These are phyloP conservation scores for Sebastes vulpes DNA, from an alignment of 2,797 vertebrate genomes.

Conservation along the genomic window DNA sequence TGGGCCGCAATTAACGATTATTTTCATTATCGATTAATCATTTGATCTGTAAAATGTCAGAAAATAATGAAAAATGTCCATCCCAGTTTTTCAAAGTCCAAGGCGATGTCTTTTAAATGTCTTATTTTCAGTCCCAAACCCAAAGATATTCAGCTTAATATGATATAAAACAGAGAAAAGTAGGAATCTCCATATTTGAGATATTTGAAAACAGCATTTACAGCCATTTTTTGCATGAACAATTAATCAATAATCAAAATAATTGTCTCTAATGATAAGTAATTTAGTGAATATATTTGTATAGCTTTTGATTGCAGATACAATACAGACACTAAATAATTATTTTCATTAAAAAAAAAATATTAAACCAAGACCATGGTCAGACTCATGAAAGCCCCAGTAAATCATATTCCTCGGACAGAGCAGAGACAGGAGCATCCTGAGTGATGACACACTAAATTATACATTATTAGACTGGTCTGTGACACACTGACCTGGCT, in stretches of 20 bases:
- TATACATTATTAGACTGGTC: not conserved
- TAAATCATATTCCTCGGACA: not conserved
- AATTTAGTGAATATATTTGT: not conserved
- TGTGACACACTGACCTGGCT: constrained; percentile 7
- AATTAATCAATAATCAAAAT: not conserved
- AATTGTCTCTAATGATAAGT: not conserved
- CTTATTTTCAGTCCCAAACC: no score
- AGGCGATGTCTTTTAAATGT: not conserved
- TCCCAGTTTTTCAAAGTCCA: no score
- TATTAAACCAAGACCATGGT: not conserved
- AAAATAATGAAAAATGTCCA: not conserved
- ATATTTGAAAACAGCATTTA: no score
- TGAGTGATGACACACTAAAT: constrained; percentile 2
- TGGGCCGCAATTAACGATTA: no score
- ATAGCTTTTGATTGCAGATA: not conserved
- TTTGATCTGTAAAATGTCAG: no score
- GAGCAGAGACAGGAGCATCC: not conserved
- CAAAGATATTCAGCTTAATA: no score
- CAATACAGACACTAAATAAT: not conserved
- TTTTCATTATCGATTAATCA: not conserved
- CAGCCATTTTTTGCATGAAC: not conserved
- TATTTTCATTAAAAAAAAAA: not conserved
- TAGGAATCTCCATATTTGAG: no score
- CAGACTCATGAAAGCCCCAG: not conserved
- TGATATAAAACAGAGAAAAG: no score